A percentile compares a stretch with the other conserved stretches of the same genome.
phyloP scores from a whole-genome alignment of 2,888 invertebrate species.

The Clanis bilineata region DNA sequence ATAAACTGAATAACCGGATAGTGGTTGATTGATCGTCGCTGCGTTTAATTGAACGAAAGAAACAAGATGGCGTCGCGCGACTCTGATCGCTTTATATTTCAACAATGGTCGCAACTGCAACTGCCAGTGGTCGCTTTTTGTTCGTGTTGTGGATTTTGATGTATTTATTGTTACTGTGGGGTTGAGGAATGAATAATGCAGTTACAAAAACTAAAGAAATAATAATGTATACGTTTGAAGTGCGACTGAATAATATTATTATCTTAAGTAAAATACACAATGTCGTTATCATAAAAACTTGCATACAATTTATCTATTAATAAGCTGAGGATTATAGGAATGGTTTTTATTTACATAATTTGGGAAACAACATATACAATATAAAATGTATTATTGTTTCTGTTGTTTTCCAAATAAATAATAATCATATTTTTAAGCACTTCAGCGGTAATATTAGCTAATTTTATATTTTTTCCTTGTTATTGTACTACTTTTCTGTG shows the following conservation, averaged over 20 bases:
- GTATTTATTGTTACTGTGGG: neutral
- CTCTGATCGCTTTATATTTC: neutral
- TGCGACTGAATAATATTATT: neutral
- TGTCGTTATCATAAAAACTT: too few relatives aligned
- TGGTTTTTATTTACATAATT: too few relatives aligned
- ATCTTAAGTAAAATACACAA: too few relatives aligned
- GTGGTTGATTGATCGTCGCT: conserved; percentile 38
- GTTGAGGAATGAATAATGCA: neutral
- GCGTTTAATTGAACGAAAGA: neutral
- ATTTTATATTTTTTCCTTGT: too few relatives aligned
- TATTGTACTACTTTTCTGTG: too few relatives aligned
- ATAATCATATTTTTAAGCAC: too few relatives aligned
- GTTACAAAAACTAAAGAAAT: neutral
- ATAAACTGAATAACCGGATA: conserved; percentile 54
- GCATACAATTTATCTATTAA: too few relatives aligned
- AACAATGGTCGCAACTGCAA: neutral
- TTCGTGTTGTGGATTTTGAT: neutral
- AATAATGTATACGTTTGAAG: neutral
- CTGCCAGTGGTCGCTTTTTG: neutral
- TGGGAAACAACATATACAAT: too few relatives aligned
- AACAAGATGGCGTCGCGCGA: neutral
- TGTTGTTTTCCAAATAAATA: too few relatives aligned
- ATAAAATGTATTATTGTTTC: too few relatives aligned
- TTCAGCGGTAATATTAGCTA: too few relatives aligned
- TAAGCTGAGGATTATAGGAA: too few relatives aligned